phyloP scores from a whole-genome alignment of 2,797 vertebrate species.

The Poecilia velifera region DNA sequence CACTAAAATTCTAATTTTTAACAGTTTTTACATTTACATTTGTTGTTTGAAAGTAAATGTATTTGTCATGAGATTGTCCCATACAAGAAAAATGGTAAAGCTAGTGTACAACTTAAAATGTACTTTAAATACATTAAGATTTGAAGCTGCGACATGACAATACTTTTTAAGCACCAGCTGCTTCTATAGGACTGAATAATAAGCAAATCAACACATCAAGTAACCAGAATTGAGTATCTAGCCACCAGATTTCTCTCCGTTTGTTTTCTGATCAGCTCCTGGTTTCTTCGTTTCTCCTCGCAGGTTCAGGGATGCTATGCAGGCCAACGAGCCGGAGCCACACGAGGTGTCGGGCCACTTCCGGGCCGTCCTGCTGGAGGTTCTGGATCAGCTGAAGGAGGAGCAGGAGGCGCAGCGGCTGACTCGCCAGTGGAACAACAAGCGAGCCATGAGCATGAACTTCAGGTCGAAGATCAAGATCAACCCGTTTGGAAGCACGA shows the following conservation, averaged over 20 bases:
- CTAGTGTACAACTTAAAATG: not conserved
- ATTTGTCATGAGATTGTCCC: not conserved
- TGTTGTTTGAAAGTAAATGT: not conserved
- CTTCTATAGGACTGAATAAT: not conserved
- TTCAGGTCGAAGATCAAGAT: constrained; percentile 91
- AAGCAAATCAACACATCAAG: not conserved
- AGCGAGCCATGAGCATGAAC: constrained; percentile 83
- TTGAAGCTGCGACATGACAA: not conserved
- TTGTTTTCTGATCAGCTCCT: not conserved
- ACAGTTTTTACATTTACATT: no score
- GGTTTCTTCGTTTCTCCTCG: not conserved
- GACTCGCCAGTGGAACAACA: constrained; percentile 90
- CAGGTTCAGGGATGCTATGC: constrained; percentile 91
- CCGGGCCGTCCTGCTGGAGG: constrained; percentile 88
- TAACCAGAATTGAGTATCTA: not conserved
- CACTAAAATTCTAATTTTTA: not conserved
- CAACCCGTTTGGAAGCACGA: constrained; percentile 90
- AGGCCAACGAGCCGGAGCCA: constrained; percentile 88
- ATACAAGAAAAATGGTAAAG: no score
- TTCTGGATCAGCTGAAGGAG: constrained; percentile 86
- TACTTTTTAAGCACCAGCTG: not conserved
- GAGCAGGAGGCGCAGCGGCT: constrained; percentile 89
- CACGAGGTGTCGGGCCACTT: constrained; percentile 90
- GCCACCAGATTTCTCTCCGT: not conserved
- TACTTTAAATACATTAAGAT: not conserved